These are phyloP conservation scores for Melipona beecheii DNA, from an alignment of 2,888 invertebrate species.

Conservation along the genomic window DNA sequence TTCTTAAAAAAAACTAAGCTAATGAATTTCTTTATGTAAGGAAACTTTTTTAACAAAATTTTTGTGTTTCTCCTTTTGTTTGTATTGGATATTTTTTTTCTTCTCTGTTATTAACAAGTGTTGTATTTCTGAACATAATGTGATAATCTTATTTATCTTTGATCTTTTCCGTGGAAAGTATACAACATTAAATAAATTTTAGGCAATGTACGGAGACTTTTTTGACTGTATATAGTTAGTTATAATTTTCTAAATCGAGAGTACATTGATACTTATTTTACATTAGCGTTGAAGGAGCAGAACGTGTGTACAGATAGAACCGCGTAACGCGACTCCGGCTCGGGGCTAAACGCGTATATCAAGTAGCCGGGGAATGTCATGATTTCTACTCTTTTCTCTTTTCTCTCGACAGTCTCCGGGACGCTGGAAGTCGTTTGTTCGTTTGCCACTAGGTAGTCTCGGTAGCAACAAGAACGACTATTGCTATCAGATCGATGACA, in stretches of 20 bases:
- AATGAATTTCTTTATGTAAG: no score
- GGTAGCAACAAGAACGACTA: conserved; percentile 13
- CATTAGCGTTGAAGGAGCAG: not conserved
- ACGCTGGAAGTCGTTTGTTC: not conserved
- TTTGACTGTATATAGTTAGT: not conserved
- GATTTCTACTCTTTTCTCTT: conserved; percentile 57
- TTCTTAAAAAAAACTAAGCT: no score
- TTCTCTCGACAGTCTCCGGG: conserved; percentile 36
- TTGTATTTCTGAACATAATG: no score
- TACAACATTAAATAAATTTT: no score
- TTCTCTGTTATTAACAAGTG: no score
- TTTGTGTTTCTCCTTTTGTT: no score
- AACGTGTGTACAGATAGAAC: conserved; percentile 31
- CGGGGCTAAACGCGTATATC: conserved; percentile 71
- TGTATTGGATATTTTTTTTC: no score
- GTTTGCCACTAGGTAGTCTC: not conserved
- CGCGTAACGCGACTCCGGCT: conserved; percentile 63
- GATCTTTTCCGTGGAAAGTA: no score
- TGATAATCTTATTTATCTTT: no score
- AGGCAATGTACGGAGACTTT: no score
- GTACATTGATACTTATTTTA: not conserved
- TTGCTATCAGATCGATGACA: conserved; percentile 47
- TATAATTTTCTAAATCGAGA: not conserved
- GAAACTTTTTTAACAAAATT: no score
- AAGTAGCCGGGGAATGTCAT: conserved; percentile 68